Evolutionary conservation across 2,797 vertebrate species (phyloP).

Genomic region (Micrastur ruficollis): DNA sequence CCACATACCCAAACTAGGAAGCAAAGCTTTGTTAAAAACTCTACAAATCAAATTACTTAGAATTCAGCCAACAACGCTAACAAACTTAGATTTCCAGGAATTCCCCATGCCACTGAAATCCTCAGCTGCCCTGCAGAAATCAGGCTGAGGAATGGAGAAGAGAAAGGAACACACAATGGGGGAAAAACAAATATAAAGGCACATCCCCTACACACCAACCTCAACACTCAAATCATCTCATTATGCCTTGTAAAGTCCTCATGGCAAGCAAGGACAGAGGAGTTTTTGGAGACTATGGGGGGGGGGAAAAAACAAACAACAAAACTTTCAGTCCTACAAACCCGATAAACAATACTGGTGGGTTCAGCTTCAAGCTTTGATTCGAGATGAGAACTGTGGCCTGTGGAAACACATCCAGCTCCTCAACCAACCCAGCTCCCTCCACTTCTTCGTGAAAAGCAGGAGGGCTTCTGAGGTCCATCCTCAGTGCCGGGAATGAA

Average conservation of each 20-base stretch:
- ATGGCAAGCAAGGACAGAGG: neutral
- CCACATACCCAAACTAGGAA: conserved; percentile 34
- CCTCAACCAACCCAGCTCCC: neutral
- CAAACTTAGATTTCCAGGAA: conserved; percentile 16
- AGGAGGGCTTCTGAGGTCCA: neutral
- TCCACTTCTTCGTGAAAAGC: neutral
- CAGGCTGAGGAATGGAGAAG: neutral
- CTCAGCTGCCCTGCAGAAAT: neutral
- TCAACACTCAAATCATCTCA: neutral
- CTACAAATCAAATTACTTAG: conserved; percentile 7
- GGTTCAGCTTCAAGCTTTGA: accelerated
- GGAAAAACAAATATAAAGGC: neutral
- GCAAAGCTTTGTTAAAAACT: conserved; percentile 23
- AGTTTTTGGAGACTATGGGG: accelerated
- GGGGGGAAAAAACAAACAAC: too few relatives aligned
- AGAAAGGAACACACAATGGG: neutral
- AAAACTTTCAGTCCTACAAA: neutral
- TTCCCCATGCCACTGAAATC: neutral
- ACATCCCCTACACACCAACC: neutral
- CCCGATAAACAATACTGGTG: accelerated
- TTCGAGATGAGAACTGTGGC: neutral
- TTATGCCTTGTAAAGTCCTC: neutral
- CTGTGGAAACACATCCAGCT: neutral
- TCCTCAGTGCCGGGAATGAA: accelerated
- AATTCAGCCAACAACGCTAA: neutral